Conservation (phyloP, 2,888 invertebrate genomes). For the Sinhomidia bicolor region DNA sequence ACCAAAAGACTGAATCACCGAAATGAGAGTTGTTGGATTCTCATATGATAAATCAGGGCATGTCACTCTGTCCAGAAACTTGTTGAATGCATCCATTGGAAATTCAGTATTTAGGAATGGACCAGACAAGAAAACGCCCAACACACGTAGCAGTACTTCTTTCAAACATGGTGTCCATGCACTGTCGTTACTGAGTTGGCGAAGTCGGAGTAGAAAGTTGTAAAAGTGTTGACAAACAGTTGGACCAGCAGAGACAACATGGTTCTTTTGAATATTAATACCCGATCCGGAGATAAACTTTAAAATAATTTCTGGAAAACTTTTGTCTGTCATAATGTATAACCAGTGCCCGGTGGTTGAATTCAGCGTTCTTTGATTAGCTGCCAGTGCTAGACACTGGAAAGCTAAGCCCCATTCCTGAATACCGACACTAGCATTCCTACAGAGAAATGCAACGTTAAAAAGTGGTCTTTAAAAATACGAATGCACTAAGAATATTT, state of each 20-base stretch:
- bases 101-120: conserved; percentile 82
- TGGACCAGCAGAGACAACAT: conserved; percentile 85
- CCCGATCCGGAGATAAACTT: conserved; percentile 87
- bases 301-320: conserved; percentile 83
- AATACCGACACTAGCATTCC: conserved; percentile 86
- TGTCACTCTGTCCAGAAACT: conserved; percentile 86
- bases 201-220: conserved; percentile 87
- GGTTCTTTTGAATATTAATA: conserved; percentile 81
- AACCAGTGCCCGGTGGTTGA: conserved; percentile 80
- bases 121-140: conserved; percentile 80
- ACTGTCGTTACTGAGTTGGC: conserved; percentile 83
- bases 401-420: conserved; percentile 91
- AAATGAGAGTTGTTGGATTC: conserved; percentile 88
- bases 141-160: conserved; percentile 78
- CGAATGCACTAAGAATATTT: not conserved
- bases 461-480: no score
- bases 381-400: conserved; percentile 88
- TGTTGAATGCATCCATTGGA: conserved; percentile 89
- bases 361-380: conserved; percentile 84
- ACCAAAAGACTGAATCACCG: conserved; percentile 89
- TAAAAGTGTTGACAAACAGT: conserved; percentile 88
- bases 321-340: conserved; percentile 79
- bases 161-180: conserved; percentile 79
- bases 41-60: conserved; percentile 87
- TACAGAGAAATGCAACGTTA: conserved; percentile 78